Percentiles rank a stretch among this genome's conserved stretches.
Evolutionary conservation across 2,888 invertebrate genomes (phyloP).

Genomic region (Apoda limacodes): DNA sequence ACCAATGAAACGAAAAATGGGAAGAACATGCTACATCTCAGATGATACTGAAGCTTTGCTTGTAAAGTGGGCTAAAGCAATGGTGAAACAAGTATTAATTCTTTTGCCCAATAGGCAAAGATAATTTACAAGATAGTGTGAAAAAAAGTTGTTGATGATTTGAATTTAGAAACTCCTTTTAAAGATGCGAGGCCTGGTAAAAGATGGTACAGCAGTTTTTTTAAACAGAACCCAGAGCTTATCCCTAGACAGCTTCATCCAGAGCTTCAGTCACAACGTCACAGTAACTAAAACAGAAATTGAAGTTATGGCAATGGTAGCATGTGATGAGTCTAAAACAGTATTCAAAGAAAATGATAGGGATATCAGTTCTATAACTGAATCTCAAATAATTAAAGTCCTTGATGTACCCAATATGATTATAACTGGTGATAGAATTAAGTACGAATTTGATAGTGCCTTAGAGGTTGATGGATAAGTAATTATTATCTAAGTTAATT

Average conservation of each 20-base stretch:
- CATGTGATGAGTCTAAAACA: no score
- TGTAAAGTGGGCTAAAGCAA: constrained; percentile 15
- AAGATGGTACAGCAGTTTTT: constrained; percentile 8
- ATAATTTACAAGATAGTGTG: constrained; percentile 14
- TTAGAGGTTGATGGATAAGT: no score
- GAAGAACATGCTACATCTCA: no score
- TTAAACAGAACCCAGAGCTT: constrained; percentile 7
- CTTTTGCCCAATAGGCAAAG: constrained; percentile 16
- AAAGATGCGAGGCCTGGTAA: constrained; percentile 10
- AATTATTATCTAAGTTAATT: no score
- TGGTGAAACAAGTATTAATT: constrained; percentile 18
- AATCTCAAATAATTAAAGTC: constrained; percentile 6
- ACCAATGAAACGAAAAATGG: no score
- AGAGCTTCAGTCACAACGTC: constrained; percentile 8
- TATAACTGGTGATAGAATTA: no score
- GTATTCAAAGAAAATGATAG: constrained; percentile 6
- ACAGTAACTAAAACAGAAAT: no score
- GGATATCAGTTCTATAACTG: constrained; percentile 6
- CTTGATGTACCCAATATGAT: no score
- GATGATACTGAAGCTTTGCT: constrained; percentile 15
- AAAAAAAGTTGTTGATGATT: constrained; percentile 11
- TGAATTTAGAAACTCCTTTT: constrained; percentile 14
- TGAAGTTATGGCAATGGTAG: no score
- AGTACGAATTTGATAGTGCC: no score
- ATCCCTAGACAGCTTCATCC: constrained; percentile 9